Percentiles rank a stretch among this genome's conserved stretches.
Evolutionary conservation across 1,140 invertebrate species (phyloP).

Genomic region (Linepithema humile): DNA sequence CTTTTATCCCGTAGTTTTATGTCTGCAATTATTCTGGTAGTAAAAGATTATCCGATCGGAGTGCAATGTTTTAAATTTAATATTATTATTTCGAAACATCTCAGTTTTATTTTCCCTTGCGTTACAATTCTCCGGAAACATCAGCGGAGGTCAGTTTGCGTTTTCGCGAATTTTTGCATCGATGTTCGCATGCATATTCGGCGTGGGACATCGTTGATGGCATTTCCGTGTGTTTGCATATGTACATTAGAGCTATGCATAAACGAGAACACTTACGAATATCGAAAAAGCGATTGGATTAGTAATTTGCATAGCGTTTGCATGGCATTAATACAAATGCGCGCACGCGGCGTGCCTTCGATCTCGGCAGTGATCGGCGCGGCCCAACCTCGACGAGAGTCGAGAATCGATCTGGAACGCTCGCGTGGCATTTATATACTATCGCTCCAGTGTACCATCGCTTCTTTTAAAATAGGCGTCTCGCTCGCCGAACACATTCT

Average conservation of each 20-base stretch:
- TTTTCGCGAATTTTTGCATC: constrained; percentile 11
- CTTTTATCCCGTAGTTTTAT: no score
- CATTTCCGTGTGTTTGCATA: constrained; percentile 16
- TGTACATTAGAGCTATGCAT: background rate
- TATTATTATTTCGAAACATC: background rate
- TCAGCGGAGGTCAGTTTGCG: background rate
- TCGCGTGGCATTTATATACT: constrained; percentile 29
- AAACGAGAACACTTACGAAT: constrained; percentile 4
- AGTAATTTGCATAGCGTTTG: constrained; percentile 54
- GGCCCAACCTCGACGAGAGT: background rate
- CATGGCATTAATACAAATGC: constrained; percentile 46
- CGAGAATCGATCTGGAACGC: constrained; percentile 32
- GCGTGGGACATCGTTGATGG: background rate
- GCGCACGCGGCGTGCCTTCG: constrained; percentile 29
- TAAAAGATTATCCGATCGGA: no score
- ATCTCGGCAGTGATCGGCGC: constrained; percentile 7
- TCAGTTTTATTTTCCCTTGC: background rate
- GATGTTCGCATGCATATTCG: constrained; percentile 14
- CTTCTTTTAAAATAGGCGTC: constrained; percentile 34
- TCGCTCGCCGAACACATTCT: constrained; percentile 34
- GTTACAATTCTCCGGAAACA: background rate
- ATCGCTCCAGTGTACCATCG: background rate
- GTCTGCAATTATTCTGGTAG: no score
- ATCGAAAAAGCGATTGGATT: constrained; percentile 34
- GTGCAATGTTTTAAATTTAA: no score